A percentile compares a stretch with the other conserved stretches of the same genome.
Evolutionary conservation across 1,140 invertebrate genomes (phyloP).

Genomic region (Cotesia glomerata): DNA sequence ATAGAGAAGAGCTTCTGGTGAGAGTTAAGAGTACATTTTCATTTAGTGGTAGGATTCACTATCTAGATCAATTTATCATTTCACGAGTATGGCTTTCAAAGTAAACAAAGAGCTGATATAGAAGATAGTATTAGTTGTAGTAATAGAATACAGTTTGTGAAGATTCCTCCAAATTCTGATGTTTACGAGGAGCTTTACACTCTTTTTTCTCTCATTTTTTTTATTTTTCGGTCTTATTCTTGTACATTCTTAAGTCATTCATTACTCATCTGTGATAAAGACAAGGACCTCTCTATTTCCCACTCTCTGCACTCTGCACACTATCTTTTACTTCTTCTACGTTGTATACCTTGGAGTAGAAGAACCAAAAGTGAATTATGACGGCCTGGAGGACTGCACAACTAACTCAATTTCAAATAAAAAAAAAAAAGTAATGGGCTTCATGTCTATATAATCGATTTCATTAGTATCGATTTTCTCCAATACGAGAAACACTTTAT

Average conservation of each 20-base stretch:
- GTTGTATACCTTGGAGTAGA: background rate
- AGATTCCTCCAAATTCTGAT: constrained; percentile 13
- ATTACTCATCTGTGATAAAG: constrained; percentile 26
- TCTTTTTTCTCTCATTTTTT: constrained; percentile 1
- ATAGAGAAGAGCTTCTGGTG: background rate
- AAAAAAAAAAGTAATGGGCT: constrained; percentile 26
- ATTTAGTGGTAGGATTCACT: constrained; percentile 10
- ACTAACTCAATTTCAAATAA: constrained; percentile 22
- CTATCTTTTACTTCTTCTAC: background rate
- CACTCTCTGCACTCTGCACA: background rate
- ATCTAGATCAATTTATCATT: constrained; percentile 17
- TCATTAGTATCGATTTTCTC: background rate
- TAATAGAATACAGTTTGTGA: constrained; percentile 9
- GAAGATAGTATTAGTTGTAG: background rate
- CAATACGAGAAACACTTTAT: too few relatives aligned
- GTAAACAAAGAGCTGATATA: background rate
- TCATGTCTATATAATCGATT: background rate
- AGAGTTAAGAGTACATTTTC: constrained; percentile 1
- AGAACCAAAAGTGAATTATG: constrained; percentile 25
- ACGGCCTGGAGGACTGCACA: constrained; percentile 15
- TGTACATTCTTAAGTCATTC: background rate
- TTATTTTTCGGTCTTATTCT: background rate
- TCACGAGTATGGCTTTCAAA: background rate
- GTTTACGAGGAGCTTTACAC: constrained; percentile 6
- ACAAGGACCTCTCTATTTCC: background rate